Percentiles rank a stretch among this genome's conserved stretches.
Conservation (phyloP, 2,888 invertebrate genomes). For the Aphodius sticticus region DNA sequence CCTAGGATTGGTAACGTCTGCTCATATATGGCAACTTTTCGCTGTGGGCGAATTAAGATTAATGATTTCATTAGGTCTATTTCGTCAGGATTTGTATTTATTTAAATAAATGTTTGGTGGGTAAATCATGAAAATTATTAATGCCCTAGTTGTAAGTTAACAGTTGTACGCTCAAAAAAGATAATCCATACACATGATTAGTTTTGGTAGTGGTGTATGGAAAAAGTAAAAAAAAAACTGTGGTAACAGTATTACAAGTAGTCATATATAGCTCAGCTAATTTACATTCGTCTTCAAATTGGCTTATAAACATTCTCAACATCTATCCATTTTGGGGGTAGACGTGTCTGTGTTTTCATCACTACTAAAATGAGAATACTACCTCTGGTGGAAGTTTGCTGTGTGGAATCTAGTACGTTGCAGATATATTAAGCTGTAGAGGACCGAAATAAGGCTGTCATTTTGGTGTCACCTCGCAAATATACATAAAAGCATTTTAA, state of each 20-base stretch:
- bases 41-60: neutral
- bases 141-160: no score
- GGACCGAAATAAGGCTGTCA: neutral
- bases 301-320: no score
- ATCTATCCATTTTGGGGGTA: neutral
- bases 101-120: neutral
- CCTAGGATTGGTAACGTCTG: neutral
- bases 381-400: neutral
- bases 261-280: no score
- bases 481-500: constrained; percentile 4
- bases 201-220: no score
- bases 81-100: neutral
- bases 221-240: no score
- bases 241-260: no score
- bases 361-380: neutral
- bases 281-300: no score
- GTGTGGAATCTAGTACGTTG: neutral
- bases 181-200: no score
- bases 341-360: neutral
- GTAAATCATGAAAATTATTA: no score
- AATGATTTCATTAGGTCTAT: neutral
- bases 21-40: neutral
- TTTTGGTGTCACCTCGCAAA: neutral
- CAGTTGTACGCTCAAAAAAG: no score
- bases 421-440: neutral